Percentiles rank a stretch among this genome's conserved stretches.
phyloP scores from a whole-genome alignment of 53 echinoderm and acorn worm species.

The Echinarachnius parma region DNA sequence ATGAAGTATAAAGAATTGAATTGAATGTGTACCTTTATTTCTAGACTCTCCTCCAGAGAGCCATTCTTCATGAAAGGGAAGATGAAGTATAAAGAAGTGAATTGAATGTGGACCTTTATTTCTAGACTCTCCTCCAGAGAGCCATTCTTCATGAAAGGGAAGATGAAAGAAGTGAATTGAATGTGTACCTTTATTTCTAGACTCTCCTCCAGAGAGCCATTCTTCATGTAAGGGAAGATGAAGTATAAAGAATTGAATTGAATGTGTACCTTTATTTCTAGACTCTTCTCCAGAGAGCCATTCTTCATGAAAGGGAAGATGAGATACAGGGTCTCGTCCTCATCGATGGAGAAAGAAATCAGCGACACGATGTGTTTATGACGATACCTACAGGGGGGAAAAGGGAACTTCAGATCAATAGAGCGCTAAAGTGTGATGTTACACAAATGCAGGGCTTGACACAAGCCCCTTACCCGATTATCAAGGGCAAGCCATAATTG shows the following conservation, averaged over 20 bases:
- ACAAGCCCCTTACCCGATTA: not conserved
- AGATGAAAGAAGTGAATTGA: too few relatives aligned
- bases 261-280: constrained; percentile 77
- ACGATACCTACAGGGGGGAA: constrained; percentile 55
- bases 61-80: too few relatives aligned
- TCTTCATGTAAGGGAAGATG: too few relatives aligned
- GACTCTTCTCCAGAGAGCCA: constrained; percentile 83
- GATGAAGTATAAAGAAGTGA: too few relatives aligned
- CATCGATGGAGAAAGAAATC: constrained; percentile 67
- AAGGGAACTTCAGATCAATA: not conserved
- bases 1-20: too few relatives aligned
- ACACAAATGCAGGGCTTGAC: not conserved
- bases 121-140: constrained; percentile 80
- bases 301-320: constrained; percentile 85
- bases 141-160: too few relatives aligned
- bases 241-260: too few relatives aligned
- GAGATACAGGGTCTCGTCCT: constrained; percentile 73
- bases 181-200: too few relatives aligned
- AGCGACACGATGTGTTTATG: constrained; percentile 73
- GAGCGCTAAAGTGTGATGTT: not conserved
- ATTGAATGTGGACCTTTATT: too few relatives aligned
- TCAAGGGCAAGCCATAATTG: not conserved
- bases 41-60: too few relatives aligned
- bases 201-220: too few relatives aligned
- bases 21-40: too few relatives aligned